Base-by-base conservation (phyloP, 2,797 vertebrate genomes). In the Phalloptychus januarius region DNA sequence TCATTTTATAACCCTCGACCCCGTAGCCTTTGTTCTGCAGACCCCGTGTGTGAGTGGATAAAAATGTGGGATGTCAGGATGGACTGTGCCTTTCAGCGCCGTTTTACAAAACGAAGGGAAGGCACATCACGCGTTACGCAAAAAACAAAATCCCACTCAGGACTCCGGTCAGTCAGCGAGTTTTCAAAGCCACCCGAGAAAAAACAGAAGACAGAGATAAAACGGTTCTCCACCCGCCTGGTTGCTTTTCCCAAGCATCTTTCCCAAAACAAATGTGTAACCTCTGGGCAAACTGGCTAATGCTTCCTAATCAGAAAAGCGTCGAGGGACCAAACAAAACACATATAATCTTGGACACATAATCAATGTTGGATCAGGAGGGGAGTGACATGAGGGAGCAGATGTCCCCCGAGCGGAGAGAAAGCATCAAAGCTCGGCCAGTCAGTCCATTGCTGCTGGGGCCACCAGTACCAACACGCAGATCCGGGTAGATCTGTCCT, bases 361-460 rank as follows among this genome's bases (percentile, higher is more conserved):
- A 88, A 90, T 93, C 92, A n/a, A 92, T 88, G 8, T 40, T 11
- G 80, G 83, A 88, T 89, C 81, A 79, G 77, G 69, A 71, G 56
- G 69, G 79, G 74, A 78, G 63, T 2, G 70, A 79, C 83, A 5
- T 0, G 2, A 46, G 79, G 82, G 85, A 78, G 83, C 33, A 79
- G 72, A 74, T 74, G 74, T 69, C 70, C 46, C 72, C 75, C 58
- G 70, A 56, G 69, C 25, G 69, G 44, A 78, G 78, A 76, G 71
- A 63, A 71, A 71, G 77, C 95, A 96, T 97, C 96, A 97, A 97
- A 97, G 93, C 96, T 96, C 95, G 96, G 95, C 95, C 95, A 94
- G 95, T 96, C 95, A 96, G 95, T 95, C 96, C 93, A 82, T 95
- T 93, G 96, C 96, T 96, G 95, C 95, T 93, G 96, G 96, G 96